Evolutionary conservation across 2,797 vertebrate genomes (phyloP).

Genomic region (Poeciliopsis paucimaculata): DNA sequence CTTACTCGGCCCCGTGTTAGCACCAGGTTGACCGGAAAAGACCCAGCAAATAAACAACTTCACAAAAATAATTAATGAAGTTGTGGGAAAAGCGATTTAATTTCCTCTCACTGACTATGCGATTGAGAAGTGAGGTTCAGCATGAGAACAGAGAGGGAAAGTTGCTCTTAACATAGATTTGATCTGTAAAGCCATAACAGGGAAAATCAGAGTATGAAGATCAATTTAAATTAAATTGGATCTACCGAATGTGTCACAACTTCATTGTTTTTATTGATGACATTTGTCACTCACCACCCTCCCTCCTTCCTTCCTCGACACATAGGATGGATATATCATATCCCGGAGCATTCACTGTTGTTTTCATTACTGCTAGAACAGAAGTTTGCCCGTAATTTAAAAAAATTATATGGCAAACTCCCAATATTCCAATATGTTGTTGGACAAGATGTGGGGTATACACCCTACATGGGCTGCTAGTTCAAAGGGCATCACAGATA

Average conservation of each 20-base stretch:
- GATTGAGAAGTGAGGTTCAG: slow-evolving; percentile 57
- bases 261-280: background rate
- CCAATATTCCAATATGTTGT: background rate
- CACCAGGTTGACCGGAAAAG: slow-evolving; percentile 63
- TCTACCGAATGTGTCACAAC: background rate
- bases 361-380: background rate
- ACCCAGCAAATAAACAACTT: slow-evolving; percentile 75
- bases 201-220: background rate
- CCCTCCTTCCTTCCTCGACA: background rate
- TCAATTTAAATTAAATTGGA: background rate
- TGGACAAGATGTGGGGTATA: background rate
- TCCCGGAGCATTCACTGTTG: slow-evolving; percentile 9
- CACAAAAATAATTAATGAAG: slow-evolving; percentile 73
- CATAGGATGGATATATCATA: slow-evolving; percentile 24
- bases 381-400: slow-evolving; percentile 1
- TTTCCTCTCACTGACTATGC: slow-evolving; percentile 66
- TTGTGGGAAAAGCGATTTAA: slow-evolving; percentile 81
- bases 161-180: slow-evolving; percentile 4
- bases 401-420: background rate
- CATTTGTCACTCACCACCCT: background rate
- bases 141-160: background rate
- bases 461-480: background rate
- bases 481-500: background rate
- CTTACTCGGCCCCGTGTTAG: slow-evolving; percentile 32
- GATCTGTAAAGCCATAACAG: background rate